A percentile compares a stretch with the other conserved stretches of the same genome.
Evolutionary conservation across 2,888 invertebrate genomes (phyloP).

Genomic region (Dryobota labecula): DNA sequence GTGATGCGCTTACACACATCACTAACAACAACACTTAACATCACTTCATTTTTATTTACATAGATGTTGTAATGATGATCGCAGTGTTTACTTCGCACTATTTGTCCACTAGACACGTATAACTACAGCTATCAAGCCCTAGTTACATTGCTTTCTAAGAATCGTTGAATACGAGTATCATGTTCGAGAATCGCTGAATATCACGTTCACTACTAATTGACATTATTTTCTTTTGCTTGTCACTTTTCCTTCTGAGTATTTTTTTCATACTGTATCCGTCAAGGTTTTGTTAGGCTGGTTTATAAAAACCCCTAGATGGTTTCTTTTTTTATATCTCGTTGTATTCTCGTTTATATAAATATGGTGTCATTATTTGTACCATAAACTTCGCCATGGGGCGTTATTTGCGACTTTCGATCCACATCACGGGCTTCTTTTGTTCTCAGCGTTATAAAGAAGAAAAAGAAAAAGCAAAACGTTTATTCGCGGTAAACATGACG

Average conservation of each 20-base stretch:
- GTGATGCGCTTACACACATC: no score
- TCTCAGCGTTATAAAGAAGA: no score
- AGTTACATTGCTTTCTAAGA: slow-evolving; percentile 3
- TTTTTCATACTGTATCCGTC: background rate
- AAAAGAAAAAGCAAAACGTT: no score
- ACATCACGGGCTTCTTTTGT: no score
- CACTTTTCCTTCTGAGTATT: background rate
- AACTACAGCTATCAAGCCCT: background rate
- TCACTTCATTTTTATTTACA: background rate
- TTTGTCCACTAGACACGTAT: background rate
- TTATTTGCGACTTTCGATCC: no score
- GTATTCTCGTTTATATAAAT: no score
- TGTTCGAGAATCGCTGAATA: background rate
- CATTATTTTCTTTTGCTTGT: background rate
- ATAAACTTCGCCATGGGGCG: no score
- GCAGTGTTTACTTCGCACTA: background rate
- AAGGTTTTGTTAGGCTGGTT: background rate
- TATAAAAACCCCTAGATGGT: background rate
- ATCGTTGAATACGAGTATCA: background rate
- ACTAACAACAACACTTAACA: background rate
- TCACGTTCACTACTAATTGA: background rate
- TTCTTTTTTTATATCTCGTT: background rate
- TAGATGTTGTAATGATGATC: background rate
- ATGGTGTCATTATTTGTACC: no score
- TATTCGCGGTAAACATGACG: no score